Evolutionary conservation across 2,797 vertebrate species (phyloP), one percentile per base, ranked within the genome.

Genomic region (Apogon hyalosoma): DNA sequence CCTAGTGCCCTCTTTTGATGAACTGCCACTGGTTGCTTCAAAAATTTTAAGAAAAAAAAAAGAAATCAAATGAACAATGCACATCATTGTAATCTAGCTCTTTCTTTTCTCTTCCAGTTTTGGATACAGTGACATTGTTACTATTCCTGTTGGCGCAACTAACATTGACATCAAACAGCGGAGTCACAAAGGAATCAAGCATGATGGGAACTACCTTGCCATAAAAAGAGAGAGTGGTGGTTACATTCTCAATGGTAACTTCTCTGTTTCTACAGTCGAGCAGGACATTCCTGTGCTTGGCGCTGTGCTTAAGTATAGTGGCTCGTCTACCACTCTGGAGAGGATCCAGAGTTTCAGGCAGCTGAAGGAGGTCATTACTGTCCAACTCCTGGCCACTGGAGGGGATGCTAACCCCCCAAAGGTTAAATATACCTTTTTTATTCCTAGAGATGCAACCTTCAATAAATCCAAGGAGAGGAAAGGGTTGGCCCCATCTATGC

Each of bases 101-200:
- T 54, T 59, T 57, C 14, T 62, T 40, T 62, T 73, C 40, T 63
- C 38, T 50, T 6, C 18, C 78, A 99, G 98, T 5, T 97, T 93
- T 0, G 98, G 98, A 69, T 99, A 99, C 91, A 97, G 93, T 0
- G 96, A 99, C 73, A 94, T 99, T 0, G 93, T 98, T 85, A 97
- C 96, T 39, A 96, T 99, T 88, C 98, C 98, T 0, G 90, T 94
- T 0, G 96, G 97, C 0, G 96, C 97, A 11, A 98, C 97, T 3
- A 98, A 98, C 82, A 96, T 99, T 6, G 98, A 99, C 54, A 83
- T 99, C 76, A 99, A 99, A 14, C 97, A 99, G 73, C 95, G 97
- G 58, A 98, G 97, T 84, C 94, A 95, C 82, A 90, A 92, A 0
- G 96, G 97, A 7, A 80, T 97, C 45, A 94, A 94, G 33, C 95